A percentile compares a stretch with the other conserved stretches of the same genome.
phyloP scores from a whole-genome alignment of 2,888 invertebrate species.

The Athetis lepigone region DNA sequence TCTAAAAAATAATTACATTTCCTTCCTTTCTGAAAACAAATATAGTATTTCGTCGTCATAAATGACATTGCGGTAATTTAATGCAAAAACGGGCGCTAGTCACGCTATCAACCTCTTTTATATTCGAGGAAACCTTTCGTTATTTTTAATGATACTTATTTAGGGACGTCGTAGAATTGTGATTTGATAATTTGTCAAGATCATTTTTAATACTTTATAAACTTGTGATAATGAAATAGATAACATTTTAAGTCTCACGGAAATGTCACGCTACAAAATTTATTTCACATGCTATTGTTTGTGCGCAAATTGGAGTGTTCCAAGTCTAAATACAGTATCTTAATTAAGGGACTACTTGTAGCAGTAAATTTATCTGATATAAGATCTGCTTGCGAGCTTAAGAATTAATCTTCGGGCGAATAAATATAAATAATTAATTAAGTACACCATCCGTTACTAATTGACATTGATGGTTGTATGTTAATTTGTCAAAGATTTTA shows the following conservation, averaged over 20 bases:
- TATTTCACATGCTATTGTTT: constrained; percentile 17
- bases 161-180: constrained; percentile 2
- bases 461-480: constrained; percentile 48
- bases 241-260: constrained; percentile 9
- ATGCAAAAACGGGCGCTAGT: constrained; percentile 49
- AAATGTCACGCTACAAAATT: constrained; percentile 17
- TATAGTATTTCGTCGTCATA: constrained; percentile 53
- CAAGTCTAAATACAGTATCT: constrained; percentile 9
- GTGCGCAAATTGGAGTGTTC: constrained; percentile 4
- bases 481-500: constrained; percentile 31
- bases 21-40: constrained; percentile 56
- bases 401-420: constrained; percentile 19
- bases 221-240: constrained; percentile 7
- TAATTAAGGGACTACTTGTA: neutral
- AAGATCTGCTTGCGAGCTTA: neutral
- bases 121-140: constrained; percentile 43
- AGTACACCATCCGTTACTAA: constrained; percentile 23
- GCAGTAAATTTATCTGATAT: neutral
- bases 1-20: constrained; percentile 41
- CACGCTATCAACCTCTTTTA: constrained; percentile 63
- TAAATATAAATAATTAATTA: constrained; percentile 28
- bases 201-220: constrained; percentile 25
- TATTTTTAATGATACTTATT: constrained; percentile 23
- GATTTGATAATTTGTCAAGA: constrained; percentile 13
- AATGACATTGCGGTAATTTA: constrained; percentile 56